Conservation (phyloP, 1,140 invertebrate genomes). For the Penaeus indicus region DNA sequence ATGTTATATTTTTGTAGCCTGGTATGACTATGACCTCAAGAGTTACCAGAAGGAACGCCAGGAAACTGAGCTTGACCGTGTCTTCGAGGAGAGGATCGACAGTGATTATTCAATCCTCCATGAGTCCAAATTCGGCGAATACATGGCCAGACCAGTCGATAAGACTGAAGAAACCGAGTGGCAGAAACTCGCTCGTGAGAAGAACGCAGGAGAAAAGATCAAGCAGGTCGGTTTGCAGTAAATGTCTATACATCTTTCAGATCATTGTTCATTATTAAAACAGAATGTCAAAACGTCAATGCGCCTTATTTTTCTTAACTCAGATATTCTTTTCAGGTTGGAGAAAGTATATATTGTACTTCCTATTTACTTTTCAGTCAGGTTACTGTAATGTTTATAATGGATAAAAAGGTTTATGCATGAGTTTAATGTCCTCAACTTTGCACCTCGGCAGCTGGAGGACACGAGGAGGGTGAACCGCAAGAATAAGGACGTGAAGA, state of each 20-base stretch:
- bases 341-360: too few relatives aligned
- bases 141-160: constrained; percentile 77
- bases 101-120: constrained; percentile 68
- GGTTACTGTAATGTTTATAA: too few relatives aligned
- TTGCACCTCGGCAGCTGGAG: constrained; percentile 74
- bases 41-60: constrained; percentile 86
- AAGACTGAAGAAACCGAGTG: constrained; percentile 83
- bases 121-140: constrained; percentile 67
- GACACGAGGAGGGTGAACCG: constrained; percentile 88
- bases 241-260: too few relatives aligned
- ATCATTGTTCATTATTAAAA: too few relatives aligned
- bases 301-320: too few relatives aligned
- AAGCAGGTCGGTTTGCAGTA: constrained; percentile 74
- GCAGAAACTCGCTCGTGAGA: constrained; percentile 84
- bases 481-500: constrained; percentile 82
- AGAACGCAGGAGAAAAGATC: constrained; percentile 85
- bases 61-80: constrained; percentile 86
- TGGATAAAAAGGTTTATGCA: background rate
- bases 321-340: too few relatives aligned
- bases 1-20: constrained; percentile 77
- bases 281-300: too few relatives aligned
- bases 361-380: too few relatives aligned
- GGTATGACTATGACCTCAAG: constrained; percentile 90
- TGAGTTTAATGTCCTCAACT: background rate
- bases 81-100: constrained; percentile 87